Percentiles rank a stretch among this genome's conserved stretches.
These are phyloP conservation scores for Aphidius ervi DNA, from an alignment of 1,140 invertebrate genomes.

Conservation along the genomic window DNA sequence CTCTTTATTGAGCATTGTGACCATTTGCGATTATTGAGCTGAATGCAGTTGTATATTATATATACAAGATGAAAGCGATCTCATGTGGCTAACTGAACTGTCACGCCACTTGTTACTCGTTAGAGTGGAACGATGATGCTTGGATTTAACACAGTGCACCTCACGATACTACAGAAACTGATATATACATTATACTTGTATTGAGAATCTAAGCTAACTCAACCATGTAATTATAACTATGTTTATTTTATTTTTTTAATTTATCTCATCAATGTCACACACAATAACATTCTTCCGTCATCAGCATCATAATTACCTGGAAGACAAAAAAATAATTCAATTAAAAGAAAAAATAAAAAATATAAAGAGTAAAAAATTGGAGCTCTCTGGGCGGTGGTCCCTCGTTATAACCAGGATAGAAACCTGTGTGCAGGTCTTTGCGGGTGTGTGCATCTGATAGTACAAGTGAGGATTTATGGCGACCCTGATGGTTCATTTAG, in stretches of 20 bases:
- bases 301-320: neutral
- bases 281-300: neutral
- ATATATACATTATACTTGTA: constrained; percentile 29
- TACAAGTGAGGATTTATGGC: constrained; percentile 35
- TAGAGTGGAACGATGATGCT: constrained; percentile 46
- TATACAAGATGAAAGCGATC: neutral
- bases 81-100: constrained; percentile 44
- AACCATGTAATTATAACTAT: constrained; percentile 37
- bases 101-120: constrained; percentile 51
- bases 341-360: too few species aligned
- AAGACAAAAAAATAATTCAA: constrained; percentile 30
- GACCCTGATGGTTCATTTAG: constrained; percentile 43
- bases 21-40: neutral
- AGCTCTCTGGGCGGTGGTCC: constrained; percentile 37
- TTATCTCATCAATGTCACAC: too few species aligned
- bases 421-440: constrained; percentile 23
- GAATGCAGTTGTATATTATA: neutral
- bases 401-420: constrained; percentile 41
- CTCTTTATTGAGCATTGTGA: constrained; percentile 4
- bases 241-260: too few species aligned
- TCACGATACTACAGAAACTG: constrained; percentile 24
- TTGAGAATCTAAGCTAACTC: constrained; percentile 35
- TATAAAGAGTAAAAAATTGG: too few species aligned
- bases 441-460: constrained; percentile 35
- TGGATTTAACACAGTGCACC: neutral